Conservation (phyloP, 2,888 invertebrate species). For the Leptothorax acervorum region DNA sequence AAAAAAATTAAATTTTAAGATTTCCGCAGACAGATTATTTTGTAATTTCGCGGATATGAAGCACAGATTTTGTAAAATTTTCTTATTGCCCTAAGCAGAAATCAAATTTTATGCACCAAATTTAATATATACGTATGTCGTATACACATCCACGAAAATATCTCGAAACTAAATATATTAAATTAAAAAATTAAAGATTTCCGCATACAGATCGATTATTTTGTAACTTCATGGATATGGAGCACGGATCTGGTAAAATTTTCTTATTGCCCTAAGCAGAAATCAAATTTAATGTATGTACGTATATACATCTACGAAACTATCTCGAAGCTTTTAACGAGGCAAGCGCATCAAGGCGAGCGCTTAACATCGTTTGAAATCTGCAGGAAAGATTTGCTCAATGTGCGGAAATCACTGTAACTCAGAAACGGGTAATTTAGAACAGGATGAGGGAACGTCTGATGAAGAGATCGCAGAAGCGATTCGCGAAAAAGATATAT, state of each 20-base stretch:
- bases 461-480: constrained; percentile 24
- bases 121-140: not conserved
- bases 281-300: not conserved
- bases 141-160: not conserved
- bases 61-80: not conserved
- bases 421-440: constrained; percentile 32
- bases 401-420: constrained; percentile 23
- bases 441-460: not conserved
- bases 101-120: not conserved
- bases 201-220: not conserved
- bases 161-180: not conserved
- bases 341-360: not conserved
- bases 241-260: not conserved
- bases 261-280: not conserved
- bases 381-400: not conserved
- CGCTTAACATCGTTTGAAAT: constrained; percentile 26
- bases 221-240: not conserved
- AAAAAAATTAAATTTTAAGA: not conserved
- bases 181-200: constrained; percentile 1
- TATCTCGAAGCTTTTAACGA: constrained; percentile 6
- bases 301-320: not conserved
- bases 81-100: not conserved
- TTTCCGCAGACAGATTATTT: not conserved
- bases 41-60: not conserved
- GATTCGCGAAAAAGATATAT: not conserved